phyloP scores from a whole-genome alignment of 2,113 vertebrate species.

The Hippocampus abdominalis region DNA sequence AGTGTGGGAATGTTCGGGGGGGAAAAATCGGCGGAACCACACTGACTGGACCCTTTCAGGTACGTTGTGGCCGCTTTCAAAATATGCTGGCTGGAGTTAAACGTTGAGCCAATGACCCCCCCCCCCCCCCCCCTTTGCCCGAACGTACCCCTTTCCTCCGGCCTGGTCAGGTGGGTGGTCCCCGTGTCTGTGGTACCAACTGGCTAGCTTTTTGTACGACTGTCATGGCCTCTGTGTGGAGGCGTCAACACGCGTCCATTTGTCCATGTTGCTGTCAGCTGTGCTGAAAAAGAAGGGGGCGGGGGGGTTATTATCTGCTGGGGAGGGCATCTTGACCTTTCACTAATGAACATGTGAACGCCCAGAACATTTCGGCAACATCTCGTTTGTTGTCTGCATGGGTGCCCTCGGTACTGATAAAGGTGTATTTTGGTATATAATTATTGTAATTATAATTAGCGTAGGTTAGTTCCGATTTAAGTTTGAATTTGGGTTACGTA shows the following conservation, averaged over 20 bases:
- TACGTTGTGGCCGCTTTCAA: slow-evolving; percentile 23
- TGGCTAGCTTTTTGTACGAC: slow-evolving; percentile 63
- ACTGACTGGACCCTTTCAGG: slow-evolving; percentile 18
- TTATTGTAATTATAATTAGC: too few species aligned
- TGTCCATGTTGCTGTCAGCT: slow-evolving; percentile 65
- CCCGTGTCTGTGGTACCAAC: slow-evolving; percentile 31
- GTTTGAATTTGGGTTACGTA: too few species aligned
- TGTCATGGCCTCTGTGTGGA: slow-evolving; percentile 53
- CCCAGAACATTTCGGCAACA: neutral
- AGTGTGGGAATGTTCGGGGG: slow-evolving; percentile 28
- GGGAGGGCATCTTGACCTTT: slow-evolving; percentile 50
- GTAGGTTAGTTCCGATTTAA: too few species aligned
- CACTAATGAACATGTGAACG: slow-evolving; percentile 1
- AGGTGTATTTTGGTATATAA: too few species aligned
- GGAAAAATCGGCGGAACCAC: slow-evolving; percentile 27
- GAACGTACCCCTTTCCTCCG: neutral
- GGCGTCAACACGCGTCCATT: slow-evolving; percentile 62
- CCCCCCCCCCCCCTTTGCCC: neutral
- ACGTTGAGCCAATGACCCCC: slow-evolving; percentile 26
- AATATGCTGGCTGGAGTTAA: slow-evolving; percentile 1
- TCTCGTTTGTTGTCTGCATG: neutral
- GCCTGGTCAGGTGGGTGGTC: slow-evolving; percentile 62
- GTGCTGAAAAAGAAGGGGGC: slow-evolving; percentile 59
- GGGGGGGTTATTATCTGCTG: slow-evolving; percentile 52
- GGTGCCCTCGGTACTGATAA: neutral